A percentile compares a stretch with the other conserved stretches of the same genome.
Conservation (phyloP, 2,113 vertebrate species). For the Ciconia maguari region DNA sequence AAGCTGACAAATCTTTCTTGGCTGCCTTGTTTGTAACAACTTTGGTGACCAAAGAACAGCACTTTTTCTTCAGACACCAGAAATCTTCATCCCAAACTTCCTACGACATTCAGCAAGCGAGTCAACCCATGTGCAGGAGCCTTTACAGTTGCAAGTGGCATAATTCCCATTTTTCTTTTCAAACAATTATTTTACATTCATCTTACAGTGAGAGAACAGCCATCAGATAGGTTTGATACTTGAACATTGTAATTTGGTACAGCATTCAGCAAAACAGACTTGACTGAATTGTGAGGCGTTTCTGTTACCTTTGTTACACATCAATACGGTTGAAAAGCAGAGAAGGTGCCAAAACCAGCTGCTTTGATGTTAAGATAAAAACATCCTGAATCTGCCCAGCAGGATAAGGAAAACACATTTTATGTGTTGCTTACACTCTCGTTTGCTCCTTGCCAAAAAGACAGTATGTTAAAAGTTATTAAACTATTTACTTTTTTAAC, state of each 20-base stretch:
- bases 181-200: neutral
- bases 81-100: neutral
- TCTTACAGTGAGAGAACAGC: neutral
- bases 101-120: neutral
- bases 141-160: neutral
- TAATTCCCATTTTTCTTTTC: neutral
- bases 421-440: neutral
- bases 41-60: neutral
- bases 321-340: neutral
- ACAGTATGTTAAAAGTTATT: neutral
- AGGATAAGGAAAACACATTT: neutral
- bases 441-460: neutral
- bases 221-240: neutral
- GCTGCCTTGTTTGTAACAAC: slow-evolving; percentile 37
- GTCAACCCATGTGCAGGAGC: neutral
- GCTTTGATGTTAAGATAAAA: slow-evolving; percentile 18
- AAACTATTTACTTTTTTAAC: neutral
- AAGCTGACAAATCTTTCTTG: slow-evolving; percentile 32
- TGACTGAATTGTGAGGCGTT: neutral
- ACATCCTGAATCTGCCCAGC: neutral
- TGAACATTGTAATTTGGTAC: neutral
- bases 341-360: neutral
- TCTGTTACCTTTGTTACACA: neutral
- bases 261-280: neutral
- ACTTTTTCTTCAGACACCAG: neutral